Conservation (phyloP, 2,888 invertebrate genomes). For the Diachrysia chrysitis region DNA sequence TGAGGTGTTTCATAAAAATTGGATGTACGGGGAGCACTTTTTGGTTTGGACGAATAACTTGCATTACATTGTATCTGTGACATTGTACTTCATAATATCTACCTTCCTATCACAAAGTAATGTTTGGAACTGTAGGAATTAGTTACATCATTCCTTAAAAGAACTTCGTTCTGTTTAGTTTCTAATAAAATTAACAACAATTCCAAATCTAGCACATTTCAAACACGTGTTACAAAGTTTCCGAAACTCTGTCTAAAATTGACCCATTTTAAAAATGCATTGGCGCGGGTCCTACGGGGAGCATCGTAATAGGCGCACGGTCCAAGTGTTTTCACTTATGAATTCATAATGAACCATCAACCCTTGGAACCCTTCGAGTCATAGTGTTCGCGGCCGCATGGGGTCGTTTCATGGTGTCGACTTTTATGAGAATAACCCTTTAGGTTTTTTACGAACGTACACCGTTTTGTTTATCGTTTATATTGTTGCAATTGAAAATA, state of each 20-base stretch:
- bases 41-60: too few relatives aligned
- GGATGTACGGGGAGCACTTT: too few relatives aligned
- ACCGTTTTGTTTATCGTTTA: slow-evolving; percentile 45
- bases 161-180: neutral
- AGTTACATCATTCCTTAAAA: neutral
- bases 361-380: slow-evolving; percentile 74
- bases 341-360: slow-evolving; percentile 82
- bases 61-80: too few relatives aligned
- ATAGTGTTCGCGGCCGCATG: slow-evolving; percentile 58
- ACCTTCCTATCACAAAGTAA: too few relatives aligned
- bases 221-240: slow-evolving; percentile 37
- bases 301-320: slow-evolving; percentile 75
- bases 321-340: slow-evolving; percentile 82
- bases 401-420: slow-evolving; percentile 58
- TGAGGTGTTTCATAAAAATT: too few relatives aligned
- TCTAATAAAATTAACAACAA: slow-evolving; percentile 12
- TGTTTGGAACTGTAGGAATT: neutral
- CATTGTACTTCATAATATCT: too few relatives aligned
- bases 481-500: slow-evolving; percentile 28
- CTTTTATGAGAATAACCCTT: slow-evolving; percentile 64
- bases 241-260: slow-evolving; percentile 57
- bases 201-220: slow-evolving; percentile 35
- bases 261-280: slow-evolving; percentile 80
- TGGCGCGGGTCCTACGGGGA: slow-evolving; percentile 60
- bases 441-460: slow-evolving; percentile 49